Evolutionary conservation across 1,140 invertebrate genomes (phyloP).

Genomic region (Zophobas atratus): DNA sequence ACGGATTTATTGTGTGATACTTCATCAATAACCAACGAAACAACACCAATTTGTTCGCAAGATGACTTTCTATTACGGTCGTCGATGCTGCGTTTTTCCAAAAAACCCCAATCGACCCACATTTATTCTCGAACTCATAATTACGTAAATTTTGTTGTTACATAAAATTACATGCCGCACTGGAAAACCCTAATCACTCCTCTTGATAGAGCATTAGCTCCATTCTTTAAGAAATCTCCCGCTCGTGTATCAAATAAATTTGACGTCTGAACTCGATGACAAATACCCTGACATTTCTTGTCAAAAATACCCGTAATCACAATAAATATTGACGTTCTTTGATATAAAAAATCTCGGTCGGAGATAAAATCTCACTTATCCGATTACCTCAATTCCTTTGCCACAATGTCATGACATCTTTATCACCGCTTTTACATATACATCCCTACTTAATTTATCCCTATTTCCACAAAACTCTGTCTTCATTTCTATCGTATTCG

Average conservation of each 20-base stretch:
- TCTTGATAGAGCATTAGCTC: neutral
- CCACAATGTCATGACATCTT: neutral
- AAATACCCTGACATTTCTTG: constrained; percentile 4
- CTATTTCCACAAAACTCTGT: too few species aligned
- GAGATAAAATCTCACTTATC: constrained; percentile 31
- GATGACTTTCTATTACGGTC: constrained; percentile 33
- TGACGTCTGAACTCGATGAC: neutral
- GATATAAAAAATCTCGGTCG: constrained; percentile 4
- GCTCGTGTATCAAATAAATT: neutral
- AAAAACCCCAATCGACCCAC: neutral
- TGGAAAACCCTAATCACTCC: neutral
- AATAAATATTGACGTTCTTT: constrained; percentile 36
- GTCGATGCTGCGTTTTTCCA: neutral
- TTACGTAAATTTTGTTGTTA: neutral
- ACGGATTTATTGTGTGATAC: constrained; percentile 31
- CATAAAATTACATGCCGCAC: too few species aligned
- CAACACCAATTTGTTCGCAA: constrained; percentile 40
- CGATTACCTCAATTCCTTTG: constrained; percentile 21
- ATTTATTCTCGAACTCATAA: neutral
- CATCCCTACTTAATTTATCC: too few species aligned
- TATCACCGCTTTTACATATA: neutral
- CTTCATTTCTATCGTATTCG: neutral
- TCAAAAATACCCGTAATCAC: constrained; percentile 35
- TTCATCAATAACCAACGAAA: constrained; percentile 36
- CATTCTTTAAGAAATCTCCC: neutral